Percentiles rank a stretch among this genome's conserved stretches.
These are phyloP conservation scores for Phyllopteryx taeniolatus DNA, from an alignment of 2,113 vertebrate species.

Conservation along the genomic window DNA sequence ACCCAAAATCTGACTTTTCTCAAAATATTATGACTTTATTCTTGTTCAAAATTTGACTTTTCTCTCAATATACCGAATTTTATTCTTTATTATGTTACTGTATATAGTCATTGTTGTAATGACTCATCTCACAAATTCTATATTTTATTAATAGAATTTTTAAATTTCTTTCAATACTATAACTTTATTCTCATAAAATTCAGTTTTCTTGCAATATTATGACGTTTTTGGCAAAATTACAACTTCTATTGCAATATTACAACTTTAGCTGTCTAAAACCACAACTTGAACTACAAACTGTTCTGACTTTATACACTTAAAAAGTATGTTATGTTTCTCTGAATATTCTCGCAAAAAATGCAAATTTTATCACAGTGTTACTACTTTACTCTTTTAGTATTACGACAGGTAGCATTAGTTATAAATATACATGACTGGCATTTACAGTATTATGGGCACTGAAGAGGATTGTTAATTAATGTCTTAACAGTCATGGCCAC, in stretches of 20 bases:
- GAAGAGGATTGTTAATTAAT: neutral
- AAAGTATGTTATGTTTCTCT: no score
- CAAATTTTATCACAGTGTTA: no score
- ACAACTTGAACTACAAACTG: neutral
- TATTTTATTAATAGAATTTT: neutral
- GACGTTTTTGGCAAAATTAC: neutral
- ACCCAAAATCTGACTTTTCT: no score
- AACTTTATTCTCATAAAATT: no score
- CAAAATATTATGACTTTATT: no score
- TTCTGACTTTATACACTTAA: no score
- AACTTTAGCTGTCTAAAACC: neutral
- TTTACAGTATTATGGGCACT: neutral
- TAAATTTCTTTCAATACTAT: neutral
- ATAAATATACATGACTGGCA: neutral
- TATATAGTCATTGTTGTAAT: no score
- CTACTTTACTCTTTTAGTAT: no score
- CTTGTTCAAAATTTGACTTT: neutral
- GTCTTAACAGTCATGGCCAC: conserved; percentile 16
- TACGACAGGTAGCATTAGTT: neutral
- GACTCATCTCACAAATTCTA: neutral
- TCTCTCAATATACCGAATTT: neutral
- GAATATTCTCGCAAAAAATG: no score
- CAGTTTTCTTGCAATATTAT: neutral
- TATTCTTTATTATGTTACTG: neutral
- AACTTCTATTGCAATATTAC: neutral